A percentile compares a stretch with the other conserved stretches of the same genome.
phyloP scores from a whole-genome alignment of 2,113 vertebrate genomes.

The Hemiscyllium ocellatum region DNA sequence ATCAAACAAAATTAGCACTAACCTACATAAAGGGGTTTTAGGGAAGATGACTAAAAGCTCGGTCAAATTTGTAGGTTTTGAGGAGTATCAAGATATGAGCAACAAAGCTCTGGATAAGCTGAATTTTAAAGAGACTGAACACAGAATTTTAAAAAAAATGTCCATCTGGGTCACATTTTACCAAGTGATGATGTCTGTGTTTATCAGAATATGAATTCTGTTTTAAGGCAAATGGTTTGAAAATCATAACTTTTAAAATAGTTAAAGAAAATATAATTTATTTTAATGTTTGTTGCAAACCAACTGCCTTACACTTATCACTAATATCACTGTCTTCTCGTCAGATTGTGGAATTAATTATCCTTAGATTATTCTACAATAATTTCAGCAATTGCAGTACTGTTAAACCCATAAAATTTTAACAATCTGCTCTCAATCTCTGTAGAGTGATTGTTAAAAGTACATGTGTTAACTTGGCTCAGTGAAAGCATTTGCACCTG shows the following conservation, averaged over 20 bases:
- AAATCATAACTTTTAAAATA: background rate
- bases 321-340: background rate
- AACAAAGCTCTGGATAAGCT: background rate
- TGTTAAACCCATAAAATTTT: background rate
- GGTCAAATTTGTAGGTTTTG: background rate
- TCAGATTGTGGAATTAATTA: background rate
- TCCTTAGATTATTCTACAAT: background rate
- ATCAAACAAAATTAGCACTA: background rate
- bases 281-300: background rate
- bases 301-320: background rate
- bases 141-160: background rate
- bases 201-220: background rate
- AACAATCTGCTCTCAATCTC: background rate
- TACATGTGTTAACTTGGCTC: background rate
- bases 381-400: background rate
- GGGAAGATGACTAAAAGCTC: background rate
- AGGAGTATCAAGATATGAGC: background rate
- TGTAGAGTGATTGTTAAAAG: background rate
- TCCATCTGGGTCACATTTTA: background rate
- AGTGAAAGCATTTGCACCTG: background rate
- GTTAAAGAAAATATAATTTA: background rate
- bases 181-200: background rate
- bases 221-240: background rate
- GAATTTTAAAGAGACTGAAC: background rate
- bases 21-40: background rate